A percentile compares a stretch with the other conserved stretches of the same genome.
Conservation (phyloP, 2,113 vertebrate species). For the Bufo bufo region DNA sequence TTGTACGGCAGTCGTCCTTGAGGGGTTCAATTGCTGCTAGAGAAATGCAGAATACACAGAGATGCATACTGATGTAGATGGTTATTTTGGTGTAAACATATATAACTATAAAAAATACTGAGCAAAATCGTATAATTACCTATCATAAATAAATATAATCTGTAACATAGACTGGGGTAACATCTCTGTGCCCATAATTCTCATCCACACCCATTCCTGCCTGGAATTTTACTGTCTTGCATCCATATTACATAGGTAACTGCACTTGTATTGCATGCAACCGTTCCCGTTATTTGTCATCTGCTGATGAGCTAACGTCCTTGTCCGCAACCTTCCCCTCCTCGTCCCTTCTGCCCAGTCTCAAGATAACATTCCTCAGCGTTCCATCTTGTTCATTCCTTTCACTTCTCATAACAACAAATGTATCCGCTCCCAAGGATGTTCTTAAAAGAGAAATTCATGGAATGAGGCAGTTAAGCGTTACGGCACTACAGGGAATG, state of each 20-base stretch:
- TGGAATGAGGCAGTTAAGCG: conserved; percentile 47
- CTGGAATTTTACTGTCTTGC: background rate
- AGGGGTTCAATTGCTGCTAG: too few species aligned
- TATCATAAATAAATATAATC: background rate
- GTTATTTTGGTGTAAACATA: too few species aligned
- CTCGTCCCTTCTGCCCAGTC: conserved; percentile 30
- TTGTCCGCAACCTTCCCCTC: conserved; percentile 45
- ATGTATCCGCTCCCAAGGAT: conserved; percentile 55
- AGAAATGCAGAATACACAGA: too few species aligned
- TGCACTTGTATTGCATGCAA: conserved; percentile 19
- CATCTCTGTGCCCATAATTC: background rate
- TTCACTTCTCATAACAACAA: conserved; percentile 51
- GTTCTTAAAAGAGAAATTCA: conserved; percentile 53
- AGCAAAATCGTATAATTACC: background rate
- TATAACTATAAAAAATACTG: too few species aligned
- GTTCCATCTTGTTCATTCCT: conserved; percentile 39
- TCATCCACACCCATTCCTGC: background rate
- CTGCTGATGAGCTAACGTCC: conserved; percentile 26
- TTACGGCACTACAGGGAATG: conserved; percentile 52
- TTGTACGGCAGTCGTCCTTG: too few species aligned
- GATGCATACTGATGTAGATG: too few species aligned
- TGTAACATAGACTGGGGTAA: background rate
- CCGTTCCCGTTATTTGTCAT: conserved; percentile 34
- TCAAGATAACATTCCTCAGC: conserved; percentile 27
- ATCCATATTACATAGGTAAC: conserved; percentile 4